phyloP scores from a whole-genome alignment of 2,113 vertebrate species.

The Apodemus sylvaticus region DNA sequence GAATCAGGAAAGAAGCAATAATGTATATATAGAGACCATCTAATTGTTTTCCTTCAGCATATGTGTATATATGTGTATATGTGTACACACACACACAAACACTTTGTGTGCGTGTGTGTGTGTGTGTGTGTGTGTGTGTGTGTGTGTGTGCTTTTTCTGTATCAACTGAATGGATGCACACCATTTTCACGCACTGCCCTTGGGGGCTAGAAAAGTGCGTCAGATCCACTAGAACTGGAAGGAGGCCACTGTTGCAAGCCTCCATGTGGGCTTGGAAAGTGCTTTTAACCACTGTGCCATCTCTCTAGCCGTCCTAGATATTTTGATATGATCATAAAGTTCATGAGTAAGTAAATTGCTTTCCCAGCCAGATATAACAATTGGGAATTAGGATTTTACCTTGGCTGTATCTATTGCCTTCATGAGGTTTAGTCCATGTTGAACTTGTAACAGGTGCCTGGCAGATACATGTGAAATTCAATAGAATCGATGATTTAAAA shows the following conservation, averaged over 20 bases:
- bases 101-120: background rate
- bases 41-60: background rate
- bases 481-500: background rate
- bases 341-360: background rate
- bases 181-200: background rate
- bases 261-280: background rate
- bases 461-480: background rate
- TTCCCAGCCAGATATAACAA: background rate
- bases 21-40: background rate
- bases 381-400: too few species aligned
- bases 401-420: background rate
- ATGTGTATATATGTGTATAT: rapidly evolving
- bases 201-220: background rate
- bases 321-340: background rate
- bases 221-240: background rate
- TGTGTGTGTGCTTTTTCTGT: background rate
- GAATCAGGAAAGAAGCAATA: background rate
- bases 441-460: background rate
- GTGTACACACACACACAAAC: too few species aligned
- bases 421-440: background rate
- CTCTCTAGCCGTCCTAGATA: background rate
- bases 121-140: background rate
- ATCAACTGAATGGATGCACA: background rate
- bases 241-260: background rate
- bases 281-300: background rate